phyloP scores from a whole-genome alignment of 2,797 vertebrate species.

The Poeciliopsis gracilis region DNA sequence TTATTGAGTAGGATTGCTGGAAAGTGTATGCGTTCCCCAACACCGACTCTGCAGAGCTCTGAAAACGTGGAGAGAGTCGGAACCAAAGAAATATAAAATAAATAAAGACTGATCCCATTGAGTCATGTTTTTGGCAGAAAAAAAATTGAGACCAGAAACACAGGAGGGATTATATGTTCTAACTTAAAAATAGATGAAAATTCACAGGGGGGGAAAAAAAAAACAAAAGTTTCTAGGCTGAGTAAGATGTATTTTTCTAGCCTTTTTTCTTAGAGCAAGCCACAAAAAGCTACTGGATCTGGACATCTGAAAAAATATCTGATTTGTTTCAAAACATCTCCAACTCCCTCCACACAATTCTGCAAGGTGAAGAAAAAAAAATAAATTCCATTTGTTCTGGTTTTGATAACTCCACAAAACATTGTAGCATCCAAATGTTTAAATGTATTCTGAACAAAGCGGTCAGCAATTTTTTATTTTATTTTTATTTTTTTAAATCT shows the following conservation, averaged over 20 bases:
- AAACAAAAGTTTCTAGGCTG: background rate
- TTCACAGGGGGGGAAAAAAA: background rate
- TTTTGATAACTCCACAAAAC: background rate
- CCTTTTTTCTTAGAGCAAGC: background rate
- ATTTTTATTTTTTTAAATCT: background rate
- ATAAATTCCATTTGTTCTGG: background rate
- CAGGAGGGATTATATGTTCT: constrained; percentile 17
- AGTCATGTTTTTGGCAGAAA: background rate
- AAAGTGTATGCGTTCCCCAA: background rate
- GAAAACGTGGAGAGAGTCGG: background rate
- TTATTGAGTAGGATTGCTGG: background rate
- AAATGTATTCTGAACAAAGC: background rate
- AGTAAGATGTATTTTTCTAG: background rate
- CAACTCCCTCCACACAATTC: background rate
- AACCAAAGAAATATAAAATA: too few relatives aligned
- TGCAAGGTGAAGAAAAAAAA: background rate
- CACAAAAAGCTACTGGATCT: background rate
- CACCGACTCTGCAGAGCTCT: background rate
- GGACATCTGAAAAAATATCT: background rate
- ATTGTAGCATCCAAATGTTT: background rate
- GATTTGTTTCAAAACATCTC: background rate
- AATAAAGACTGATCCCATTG: constrained; percentile 1
- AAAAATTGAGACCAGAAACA: constrained; percentile 3
- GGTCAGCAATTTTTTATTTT: background rate
- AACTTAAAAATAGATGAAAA: background rate